Evolutionary conservation across 2,797 vertebrate species (phyloP), one percentile per base, ranked within the genome.

Genomic region (Poeciliopsis gracilis): DNA sequence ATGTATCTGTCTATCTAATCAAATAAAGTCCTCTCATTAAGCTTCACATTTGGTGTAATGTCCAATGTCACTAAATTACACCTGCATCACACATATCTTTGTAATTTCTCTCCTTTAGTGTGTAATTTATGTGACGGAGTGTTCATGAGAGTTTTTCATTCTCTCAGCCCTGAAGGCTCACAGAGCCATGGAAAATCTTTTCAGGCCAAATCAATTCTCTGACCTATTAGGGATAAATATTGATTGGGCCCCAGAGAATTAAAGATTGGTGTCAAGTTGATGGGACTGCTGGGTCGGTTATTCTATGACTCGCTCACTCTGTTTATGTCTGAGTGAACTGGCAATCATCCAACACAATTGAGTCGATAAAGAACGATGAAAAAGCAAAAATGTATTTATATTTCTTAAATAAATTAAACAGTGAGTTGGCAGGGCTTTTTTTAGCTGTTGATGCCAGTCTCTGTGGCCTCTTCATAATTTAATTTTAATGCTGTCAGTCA

Each of bases 141-240:
- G 53, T 59, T 38, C 28, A 7, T 30, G n/a, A 10, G 41, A 46
- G 41, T 30, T 11, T 45, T 69, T 45, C 5, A 13, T 61, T 76
- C 72, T 76, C 81, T 79, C 80, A 51, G 45, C 72, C 69, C 81
- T 36, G 69, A 72, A 49, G 81, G 74, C 45, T 53, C 71, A 51
- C 72, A 55, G 53, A 6, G 0, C 66, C 49, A 75, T 61, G 86
- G 87, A 91, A 88, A 85, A 49, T 82, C 7, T 51, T 80, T 61
- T 30, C 20, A 0, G 85, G 79, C 46, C 53, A 16, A 20, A 76
- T 89, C 83, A 78, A 81, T 81, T 28, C 0, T 0, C 38, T 59
- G 81, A 75, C 72, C 79, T 59, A 61, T 61, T 71, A 77, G 28
- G 33, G 57, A 71, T 72, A 61, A 41, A 11, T 23, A 87, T 86